These are phyloP conservation scores for Chiridota heheva DNA, from an alignment of 35 echinoderm and acorn worm species.

Conservation along the genomic window DNA sequence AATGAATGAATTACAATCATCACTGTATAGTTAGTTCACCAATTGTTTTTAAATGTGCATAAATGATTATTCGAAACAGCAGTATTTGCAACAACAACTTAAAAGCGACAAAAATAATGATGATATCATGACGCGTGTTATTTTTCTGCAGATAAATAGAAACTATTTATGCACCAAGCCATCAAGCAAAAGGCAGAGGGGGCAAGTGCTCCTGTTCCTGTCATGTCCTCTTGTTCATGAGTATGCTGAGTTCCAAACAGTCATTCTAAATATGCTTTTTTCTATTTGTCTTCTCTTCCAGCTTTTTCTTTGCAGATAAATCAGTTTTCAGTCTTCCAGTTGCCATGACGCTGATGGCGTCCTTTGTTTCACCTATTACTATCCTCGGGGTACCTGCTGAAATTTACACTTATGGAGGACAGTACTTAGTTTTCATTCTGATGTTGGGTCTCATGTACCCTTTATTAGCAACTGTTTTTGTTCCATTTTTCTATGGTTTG, in stretches of 20 bases:
- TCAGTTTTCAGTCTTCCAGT: slow-evolving; percentile 29
- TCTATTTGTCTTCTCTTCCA: neutral
- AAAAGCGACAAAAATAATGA: neutral
- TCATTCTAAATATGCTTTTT: neutral
- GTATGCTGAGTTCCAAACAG: neutral
- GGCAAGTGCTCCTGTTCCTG: neutral
- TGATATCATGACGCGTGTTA: neutral
- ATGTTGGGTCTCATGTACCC: slow-evolving; percentile 10
- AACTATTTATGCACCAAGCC: neutral
- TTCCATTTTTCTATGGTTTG: slow-evolving; percentile 45
- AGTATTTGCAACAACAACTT: too few species aligned
- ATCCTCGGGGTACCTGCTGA: slow-evolving; percentile 45
- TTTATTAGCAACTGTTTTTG: slow-evolving; percentile 26
- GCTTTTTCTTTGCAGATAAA: slow-evolving; percentile 38
- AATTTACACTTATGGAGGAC: slow-evolving; percentile 42
- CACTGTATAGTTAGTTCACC: too few species aligned
- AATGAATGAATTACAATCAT: too few species aligned
- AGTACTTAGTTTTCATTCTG: slow-evolving; percentile 13
- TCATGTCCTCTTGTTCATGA: neutral
- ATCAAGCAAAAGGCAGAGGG: neutral
- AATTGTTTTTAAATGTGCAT: too few species aligned
- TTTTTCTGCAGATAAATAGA: neutral
- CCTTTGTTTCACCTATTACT: slow-evolving; percentile 40
- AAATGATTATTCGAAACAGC: too few species aligned
- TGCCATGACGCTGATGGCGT: slow-evolving; percentile 40